Percentiles rank a stretch among this genome's conserved stretches.
Conservation (phyloP, 2,888 invertebrate species). For the Dorcus parallelipipedus region DNA sequence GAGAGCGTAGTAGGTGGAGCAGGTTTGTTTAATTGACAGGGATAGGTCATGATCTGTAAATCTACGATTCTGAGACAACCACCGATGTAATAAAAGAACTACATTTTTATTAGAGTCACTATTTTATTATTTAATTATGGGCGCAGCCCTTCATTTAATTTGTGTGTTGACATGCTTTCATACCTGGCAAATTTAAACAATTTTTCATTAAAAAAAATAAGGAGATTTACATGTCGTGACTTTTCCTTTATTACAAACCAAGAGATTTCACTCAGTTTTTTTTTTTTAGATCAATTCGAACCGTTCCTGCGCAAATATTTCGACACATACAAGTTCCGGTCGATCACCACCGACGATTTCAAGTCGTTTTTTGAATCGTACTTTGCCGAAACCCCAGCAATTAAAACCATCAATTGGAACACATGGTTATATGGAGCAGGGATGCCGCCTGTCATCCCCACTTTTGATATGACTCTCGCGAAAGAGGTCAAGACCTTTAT, state of each 20-base stretch:
- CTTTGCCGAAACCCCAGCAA: conserved; percentile 57
- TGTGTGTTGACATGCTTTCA: no score
- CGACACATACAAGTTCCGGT: conserved; percentile 73
- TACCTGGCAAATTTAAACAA: neutral
- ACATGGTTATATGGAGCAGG: conserved; percentile 78
- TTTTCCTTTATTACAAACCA: neutral
- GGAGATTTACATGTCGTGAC: neutral
- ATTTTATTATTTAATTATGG: no score
- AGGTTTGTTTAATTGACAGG: conserved; percentile 47
- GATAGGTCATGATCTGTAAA: no score
- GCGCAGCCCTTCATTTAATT: no score
- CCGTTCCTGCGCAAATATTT: conserved; percentile 81
- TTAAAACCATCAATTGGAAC: conserved; percentile 77
- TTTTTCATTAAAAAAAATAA: neutral
- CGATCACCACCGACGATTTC: conserved; percentile 80
- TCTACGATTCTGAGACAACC: no score
- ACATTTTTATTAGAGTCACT: no score
- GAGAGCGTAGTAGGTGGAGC: conserved; percentile 81
- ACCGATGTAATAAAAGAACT: no score
- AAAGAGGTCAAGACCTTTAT: conserved; percentile 59
- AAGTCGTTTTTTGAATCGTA: conserved; percentile 68
- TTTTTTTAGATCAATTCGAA: conserved; percentile 63
- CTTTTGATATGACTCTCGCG: conserved; percentile 68
- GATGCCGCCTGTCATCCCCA: conserved; percentile 84
- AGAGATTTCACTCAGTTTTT: neutral